These are phyloP conservation scores for Neomonachus schauinslandi DNA, from an alignment of 2,113 vertebrate species.

Conservation along the genomic window DNA sequence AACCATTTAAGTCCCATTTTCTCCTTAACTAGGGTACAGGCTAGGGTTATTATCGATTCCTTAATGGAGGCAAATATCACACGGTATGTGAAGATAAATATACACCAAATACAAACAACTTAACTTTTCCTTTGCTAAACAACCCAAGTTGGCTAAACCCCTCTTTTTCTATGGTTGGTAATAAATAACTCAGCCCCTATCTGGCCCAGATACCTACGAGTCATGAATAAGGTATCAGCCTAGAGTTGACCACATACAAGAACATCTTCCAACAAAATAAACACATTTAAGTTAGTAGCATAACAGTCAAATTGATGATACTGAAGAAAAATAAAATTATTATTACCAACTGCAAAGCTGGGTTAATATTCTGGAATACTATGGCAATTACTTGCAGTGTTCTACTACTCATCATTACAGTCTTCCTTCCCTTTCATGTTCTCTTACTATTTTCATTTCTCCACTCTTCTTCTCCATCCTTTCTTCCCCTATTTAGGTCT, in stretches of 20 bases:
- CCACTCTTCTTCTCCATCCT: neutral
- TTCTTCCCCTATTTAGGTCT: neutral
- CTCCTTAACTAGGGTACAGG: neutral
- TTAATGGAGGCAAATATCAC: conserved; percentile 27
- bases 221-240: conserved; percentile 12
- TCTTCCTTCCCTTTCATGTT: neutral
- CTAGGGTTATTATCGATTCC: neutral
- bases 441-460: conserved; percentile 38
- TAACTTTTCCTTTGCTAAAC: conserved; percentile 39
- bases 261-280: conserved; percentile 37
- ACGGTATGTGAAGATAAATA: neutral
- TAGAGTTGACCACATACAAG: neutral
- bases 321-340: conserved; percentile 1
- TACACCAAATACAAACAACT: conserved; percentile 38
- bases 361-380: neutral
- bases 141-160: conserved; percentile 23
- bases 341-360: neutral
- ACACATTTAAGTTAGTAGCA: conserved; percentile 25
- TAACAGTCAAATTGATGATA: neutral
- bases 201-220: neutral
- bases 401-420: neutral
- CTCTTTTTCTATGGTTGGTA: conserved; percentile 44
- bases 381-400: neutral
- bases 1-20: conserved; percentile 32
- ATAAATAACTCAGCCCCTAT: neutral